Percentiles rank a stretch among this genome's conserved stretches.
phyloP scores from a whole-genome alignment of 2,888 invertebrate species.

The Encarsia formosa region DNA sequence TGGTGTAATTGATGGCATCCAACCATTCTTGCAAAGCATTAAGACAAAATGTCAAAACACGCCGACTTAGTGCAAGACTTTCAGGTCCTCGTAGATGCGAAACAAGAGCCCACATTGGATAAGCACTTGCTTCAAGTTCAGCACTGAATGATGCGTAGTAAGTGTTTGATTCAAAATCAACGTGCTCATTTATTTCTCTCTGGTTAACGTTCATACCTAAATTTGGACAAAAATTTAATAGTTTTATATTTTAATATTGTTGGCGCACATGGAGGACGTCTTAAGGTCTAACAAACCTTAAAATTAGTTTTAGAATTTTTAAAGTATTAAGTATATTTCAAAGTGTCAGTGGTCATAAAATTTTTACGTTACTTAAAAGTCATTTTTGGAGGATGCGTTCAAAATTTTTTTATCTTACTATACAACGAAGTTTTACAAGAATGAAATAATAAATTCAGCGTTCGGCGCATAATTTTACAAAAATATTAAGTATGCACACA shows the following conservation, averaged over 20 bases:
- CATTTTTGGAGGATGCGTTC: too few relatives aligned
- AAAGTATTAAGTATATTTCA: not conserved
- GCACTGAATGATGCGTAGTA: conserved; percentile 98
- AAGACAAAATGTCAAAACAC: conserved; percentile 73
- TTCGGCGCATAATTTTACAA: too few relatives aligned
- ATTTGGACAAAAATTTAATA: too few relatives aligned
- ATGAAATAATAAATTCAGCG: too few relatives aligned
- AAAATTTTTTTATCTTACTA: too few relatives aligned
- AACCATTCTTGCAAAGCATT: conserved; percentile 83
- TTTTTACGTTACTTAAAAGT: not conserved
- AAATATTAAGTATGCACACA: too few relatives aligned
- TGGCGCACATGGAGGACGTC: too few relatives aligned
- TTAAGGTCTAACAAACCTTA: not conserved
- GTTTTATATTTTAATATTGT: too few relatives aligned
- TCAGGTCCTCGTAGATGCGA: conserved; percentile 75
- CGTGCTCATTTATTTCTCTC: conserved; percentile 83
- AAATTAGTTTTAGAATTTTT: not conserved
- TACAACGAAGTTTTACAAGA: too few relatives aligned
- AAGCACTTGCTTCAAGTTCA: conserved; percentile 93
- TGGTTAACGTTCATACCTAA: conserved; percentile 95
- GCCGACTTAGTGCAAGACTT: conserved; percentile 70
- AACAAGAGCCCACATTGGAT: conserved; percentile 96
- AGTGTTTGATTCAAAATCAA: conserved; percentile 94
- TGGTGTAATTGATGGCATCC: conserved; percentile 72
- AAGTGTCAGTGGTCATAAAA: not conserved